Conservation (phyloP, 1,140 invertebrate species). For the Drosophila simulans region DNA sequence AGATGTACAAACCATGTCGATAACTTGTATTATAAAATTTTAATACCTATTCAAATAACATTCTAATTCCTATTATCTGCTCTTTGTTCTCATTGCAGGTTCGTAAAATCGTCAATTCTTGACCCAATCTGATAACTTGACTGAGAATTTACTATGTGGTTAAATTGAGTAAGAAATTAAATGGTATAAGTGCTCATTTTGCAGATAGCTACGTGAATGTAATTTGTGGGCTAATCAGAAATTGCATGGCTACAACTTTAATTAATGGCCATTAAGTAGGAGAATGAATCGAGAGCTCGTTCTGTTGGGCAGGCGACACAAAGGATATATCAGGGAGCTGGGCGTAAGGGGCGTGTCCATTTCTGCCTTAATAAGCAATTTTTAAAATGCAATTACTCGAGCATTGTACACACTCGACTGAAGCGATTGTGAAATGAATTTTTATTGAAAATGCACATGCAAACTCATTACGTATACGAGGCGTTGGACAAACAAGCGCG, state of each 20-base stretch:
- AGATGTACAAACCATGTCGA: neutral
- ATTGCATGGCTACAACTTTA: slow-evolving; percentile 72
- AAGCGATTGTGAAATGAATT: slow-evolving; percentile 64
- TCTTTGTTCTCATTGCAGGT: slow-evolving; percentile 57
- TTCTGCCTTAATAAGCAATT: slow-evolving; percentile 81
- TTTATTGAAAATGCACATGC: slow-evolving; percentile 74
- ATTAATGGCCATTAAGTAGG: slow-evolving; percentile 69
- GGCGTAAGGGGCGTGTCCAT: neutral
- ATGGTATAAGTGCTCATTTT: slow-evolving; percentile 33
- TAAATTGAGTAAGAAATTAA: slow-evolving; percentile 71
- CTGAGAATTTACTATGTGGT: slow-evolving; percentile 32
- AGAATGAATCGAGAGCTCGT: slow-evolving; percentile 35
- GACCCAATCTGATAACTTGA: slow-evolving; percentile 35
- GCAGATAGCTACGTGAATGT: slow-evolving; percentile 5
- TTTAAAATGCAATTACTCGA: slow-evolving; percentile 81
- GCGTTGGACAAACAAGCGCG: slow-evolving; percentile 64
- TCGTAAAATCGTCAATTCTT: slow-evolving; percentile 18
- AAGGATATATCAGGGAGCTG: slow-evolving; percentile 1
- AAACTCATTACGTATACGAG: slow-evolving; percentile 73
- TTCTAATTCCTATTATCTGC: neutral
- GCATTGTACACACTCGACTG: slow-evolving; percentile 50
- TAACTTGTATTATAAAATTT: too few relatives aligned
- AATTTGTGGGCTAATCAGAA: slow-evolving; percentile 55
- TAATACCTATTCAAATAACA: too few relatives aligned
- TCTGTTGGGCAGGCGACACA: slow-evolving; percentile 34